Evolutionary conservation across 2,113 vertebrate species (phyloP).

Genomic region (Sardina pilchardus): DNA sequence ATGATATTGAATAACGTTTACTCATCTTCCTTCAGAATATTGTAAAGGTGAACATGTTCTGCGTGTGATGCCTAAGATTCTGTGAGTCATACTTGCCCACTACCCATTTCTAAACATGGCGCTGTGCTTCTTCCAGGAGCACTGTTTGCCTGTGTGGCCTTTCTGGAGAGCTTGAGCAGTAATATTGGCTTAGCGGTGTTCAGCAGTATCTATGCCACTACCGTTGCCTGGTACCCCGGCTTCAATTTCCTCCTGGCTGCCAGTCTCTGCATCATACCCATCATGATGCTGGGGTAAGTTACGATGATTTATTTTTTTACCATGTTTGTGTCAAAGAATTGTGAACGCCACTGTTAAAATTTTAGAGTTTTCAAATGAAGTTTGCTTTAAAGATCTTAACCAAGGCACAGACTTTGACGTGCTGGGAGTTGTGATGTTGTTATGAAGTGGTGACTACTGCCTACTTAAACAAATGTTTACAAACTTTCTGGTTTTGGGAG

Average conservation of each 20-base stretch:
- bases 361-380: too few relatives aligned
- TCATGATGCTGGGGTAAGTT: slow-evolving; percentile 80
- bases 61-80: too few relatives aligned
- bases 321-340: neutral
- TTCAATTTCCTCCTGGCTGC: slow-evolving; percentile 85
- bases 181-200: slow-evolving; percentile 70
- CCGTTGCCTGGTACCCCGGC: slow-evolving; percentile 84
- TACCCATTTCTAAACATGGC: too few relatives aligned
- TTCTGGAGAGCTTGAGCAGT: slow-evolving; percentile 78
- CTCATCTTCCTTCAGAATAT: too few relatives aligned
- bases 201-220: slow-evolving; percentile 83
- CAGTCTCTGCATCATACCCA: slow-evolving; percentile 79
- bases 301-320: neutral
- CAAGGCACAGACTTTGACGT: too few relatives aligned
- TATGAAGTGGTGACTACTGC: too few relatives aligned
- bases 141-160: slow-evolving; percentile 87
- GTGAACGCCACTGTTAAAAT: neutral
- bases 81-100: too few relatives aligned
- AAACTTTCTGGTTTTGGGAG: neutral
- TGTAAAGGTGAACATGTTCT: too few relatives aligned
- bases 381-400: too few relatives aligned
- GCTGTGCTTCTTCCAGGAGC: slow-evolving; percentile 73
- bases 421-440: too few relatives aligned
- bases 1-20: too few relatives aligned
- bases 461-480: too few relatives aligned